Base-by-base conservation (phyloP, 2,888 invertebrate genomes). In the Lottia gigantea region DNA sequence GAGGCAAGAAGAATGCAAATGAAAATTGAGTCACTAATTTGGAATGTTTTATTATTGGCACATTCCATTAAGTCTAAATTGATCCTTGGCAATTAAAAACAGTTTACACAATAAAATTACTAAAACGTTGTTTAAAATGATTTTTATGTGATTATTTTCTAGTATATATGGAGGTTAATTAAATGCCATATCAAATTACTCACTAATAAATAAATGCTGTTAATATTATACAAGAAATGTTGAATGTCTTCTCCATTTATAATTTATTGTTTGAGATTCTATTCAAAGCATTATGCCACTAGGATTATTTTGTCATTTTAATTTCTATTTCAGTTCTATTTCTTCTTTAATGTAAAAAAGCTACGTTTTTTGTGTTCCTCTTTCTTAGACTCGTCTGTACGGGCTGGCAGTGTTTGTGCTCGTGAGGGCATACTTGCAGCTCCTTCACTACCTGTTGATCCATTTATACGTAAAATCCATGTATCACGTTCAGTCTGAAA, bases 341-440 rank as follows among this genome's bases (percentile, higher is more conserved):
- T 97, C 93, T 97, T 97, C 93, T 97, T 97, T 90, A 97, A 93
- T 88, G 97, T 97, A 92, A 98, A 97, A 93, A 98, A 97, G 91
- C 96, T 95, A 90, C 96, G 93, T 89, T 95, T 93, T 92, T 97
- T 97, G 89, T 95, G 94, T 91, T 95, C 95, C 86, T 94, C 95
- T 90, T 94, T 94, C 91, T 94, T 93, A 26, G 77, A 76, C 55
- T 77, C 77, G 19, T 76, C 78, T 64, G 78, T 73, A 45, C 82
- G 76, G 46, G 97, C 96, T 83, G 97, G 98, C 90, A 97, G 92
- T 84, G 97, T 97, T 91, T 97, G 96, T 82, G 95, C 94, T 90
- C 95, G 93, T 69, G 92, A 92, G 71, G 93, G 92, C 66, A 77
- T 74, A 45, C 82, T 76, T 45, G 71, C 73, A 14, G 61, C 66